A percentile compares a stretch with the other conserved stretches of the same genome.
Evolutionary conservation across 2,113 vertebrate species (phyloP).

Genomic region (Poecile atricapillus): DNA sequence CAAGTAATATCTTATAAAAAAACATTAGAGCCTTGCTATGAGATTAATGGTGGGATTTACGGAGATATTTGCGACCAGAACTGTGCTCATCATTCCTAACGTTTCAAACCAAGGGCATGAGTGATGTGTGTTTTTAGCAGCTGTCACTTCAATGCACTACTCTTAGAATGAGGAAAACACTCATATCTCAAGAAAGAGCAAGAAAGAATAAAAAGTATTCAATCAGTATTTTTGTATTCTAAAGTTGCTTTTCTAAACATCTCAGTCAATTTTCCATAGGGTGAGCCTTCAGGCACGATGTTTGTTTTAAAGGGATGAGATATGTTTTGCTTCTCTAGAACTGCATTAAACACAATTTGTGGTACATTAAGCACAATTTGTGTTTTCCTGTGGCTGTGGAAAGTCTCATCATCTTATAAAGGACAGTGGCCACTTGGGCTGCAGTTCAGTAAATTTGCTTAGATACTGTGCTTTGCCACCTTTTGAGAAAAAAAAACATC

Average conservation of each 20-base stretch:
- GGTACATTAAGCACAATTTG: background rate
- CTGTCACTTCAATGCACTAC: background rate
- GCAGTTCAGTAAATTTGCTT: background rate
- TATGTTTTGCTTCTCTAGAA: background rate
- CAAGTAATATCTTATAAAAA: background rate
- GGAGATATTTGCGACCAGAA: background rate
- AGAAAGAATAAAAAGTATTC: background rate
- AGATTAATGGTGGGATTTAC: background rate
- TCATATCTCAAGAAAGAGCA: background rate
- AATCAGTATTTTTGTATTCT: background rate
- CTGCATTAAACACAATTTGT: background rate
- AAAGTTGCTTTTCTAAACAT: background rate
- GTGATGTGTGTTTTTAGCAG: background rate
- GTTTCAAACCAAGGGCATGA: background rate
- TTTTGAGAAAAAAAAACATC: background rate
- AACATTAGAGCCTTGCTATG: background rate
- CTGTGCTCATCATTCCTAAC: background rate
- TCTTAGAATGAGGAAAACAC: background rate
- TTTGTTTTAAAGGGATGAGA: background rate
- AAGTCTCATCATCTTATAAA: background rate
- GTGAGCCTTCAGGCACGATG: background rate
- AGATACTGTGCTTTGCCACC: background rate
- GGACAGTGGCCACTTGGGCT: background rate
- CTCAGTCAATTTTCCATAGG: background rate
- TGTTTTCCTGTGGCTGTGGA: background rate